phyloP scores from a whole-genome alignment of 2,888 invertebrate species.

The Melanostoma scalare region DNA sequence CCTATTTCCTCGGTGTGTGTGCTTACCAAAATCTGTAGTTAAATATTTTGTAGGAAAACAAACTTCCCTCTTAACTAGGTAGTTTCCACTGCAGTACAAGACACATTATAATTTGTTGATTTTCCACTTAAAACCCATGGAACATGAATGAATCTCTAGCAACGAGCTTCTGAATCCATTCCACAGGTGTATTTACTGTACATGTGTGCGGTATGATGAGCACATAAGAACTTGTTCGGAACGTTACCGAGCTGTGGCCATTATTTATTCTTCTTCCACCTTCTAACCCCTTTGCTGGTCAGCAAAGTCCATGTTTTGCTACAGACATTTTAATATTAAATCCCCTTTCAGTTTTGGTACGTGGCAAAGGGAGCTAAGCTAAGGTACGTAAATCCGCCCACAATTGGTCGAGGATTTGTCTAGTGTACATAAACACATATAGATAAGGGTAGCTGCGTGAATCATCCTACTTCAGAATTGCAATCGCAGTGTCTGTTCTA shows the following conservation, averaged over 20 bases:
- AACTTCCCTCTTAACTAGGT: slow-evolving; percentile 74
- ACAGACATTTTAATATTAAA: slow-evolving; percentile 70
- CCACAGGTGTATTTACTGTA: slow-evolving; percentile 69
- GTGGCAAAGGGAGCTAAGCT: slow-evolving; percentile 67
- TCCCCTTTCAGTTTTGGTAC: slow-evolving; percentile 58
- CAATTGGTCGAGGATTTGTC: slow-evolving; percentile 60
- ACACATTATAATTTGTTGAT: slow-evolving; percentile 78
- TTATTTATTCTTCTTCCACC: slow-evolving; percentile 68
- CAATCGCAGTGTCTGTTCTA: slow-evolving; percentile 20
- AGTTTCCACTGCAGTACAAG: slow-evolving; percentile 73
- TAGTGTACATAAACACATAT: slow-evolving; percentile 10
- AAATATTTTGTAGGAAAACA: slow-evolving; percentile 77
- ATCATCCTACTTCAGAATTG: slow-evolving; percentile 41
- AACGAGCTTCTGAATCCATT: slow-evolving; percentile 66
- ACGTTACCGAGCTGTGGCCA: slow-evolving; percentile 60
- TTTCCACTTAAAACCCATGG: slow-evolving; percentile 78
- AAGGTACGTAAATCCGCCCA: slow-evolving; percentile 65
- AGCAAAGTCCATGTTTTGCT: slow-evolving; percentile 56
- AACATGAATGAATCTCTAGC: slow-evolving; percentile 68
- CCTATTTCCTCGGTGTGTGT: slow-evolving; percentile 65
- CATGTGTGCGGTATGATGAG: slow-evolving; percentile 64
- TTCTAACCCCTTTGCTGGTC: slow-evolving; percentile 60
- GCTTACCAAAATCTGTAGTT: slow-evolving; percentile 78
- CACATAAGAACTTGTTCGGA: slow-evolving; percentile 66
- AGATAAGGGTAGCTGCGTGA: slow-evolving; percentile 10